Base-by-base conservation (phyloP, 2,797 vertebrate species). In the Nyctibius grandis region DNA sequence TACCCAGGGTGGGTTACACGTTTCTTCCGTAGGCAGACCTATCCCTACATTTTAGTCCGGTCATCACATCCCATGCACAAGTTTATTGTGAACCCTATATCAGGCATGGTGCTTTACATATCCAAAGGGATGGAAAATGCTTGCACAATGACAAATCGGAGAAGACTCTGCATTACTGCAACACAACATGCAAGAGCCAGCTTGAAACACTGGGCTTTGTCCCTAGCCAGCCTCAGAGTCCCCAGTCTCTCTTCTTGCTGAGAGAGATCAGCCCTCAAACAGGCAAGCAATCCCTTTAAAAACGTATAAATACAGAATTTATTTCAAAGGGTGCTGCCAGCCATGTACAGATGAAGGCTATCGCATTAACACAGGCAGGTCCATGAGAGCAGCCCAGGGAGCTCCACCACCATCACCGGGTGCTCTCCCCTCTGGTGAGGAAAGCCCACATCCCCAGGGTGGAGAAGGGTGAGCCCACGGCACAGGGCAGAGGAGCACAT, bases 1-100 rank as follows among this genome's bases (percentile, higher is more conserved):
- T 42, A 45, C 51, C 23, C 8, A 10, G 31, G 6, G 7, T 4
- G 15, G 38, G n/a, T 45, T 40, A 42, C 5, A 0, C 6, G 10
- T 44, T 78, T 53, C 6, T 7, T 23, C 67, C 21, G 29, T 9
- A 64, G 26, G 34, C 53, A 72, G 38, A 26, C 26, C 10, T 25
- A 45, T 12, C 18, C 40, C 47, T 34, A 2, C 51, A 31, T 77
- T 67, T 77, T 29, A 73, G 29, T 57, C 23, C 22, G 21, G 22
- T 51, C 53, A n/a, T 42, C 22, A 68, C 42, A 68, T n/a, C 22
- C 31, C 50, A 33, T 18, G 29, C 12, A 7, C 31, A 50, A 51
- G 31, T 45, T 44, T 68, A 40, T 38, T 20, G 54, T 50, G 54
- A 83, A 36, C 26, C 15, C 28, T 40, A 2, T 17, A 42, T 42